These are phyloP conservation scores for Trichacis sp. DNA, from an alignment of 2,888 invertebrate genomes.

Conservation along the genomic window DNA sequence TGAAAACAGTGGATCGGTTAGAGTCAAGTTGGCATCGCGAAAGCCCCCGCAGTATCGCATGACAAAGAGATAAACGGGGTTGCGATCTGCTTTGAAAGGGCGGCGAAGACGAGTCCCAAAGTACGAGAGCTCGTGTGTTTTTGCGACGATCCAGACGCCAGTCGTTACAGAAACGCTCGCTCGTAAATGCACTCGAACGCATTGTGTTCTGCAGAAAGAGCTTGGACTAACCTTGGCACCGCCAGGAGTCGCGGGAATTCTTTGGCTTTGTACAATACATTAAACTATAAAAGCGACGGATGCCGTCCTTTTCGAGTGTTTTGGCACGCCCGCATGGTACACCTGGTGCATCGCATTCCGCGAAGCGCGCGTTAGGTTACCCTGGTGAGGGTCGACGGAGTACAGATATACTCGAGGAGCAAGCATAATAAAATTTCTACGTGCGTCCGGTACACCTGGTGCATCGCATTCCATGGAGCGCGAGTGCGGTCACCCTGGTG, in stretches of 20 bases:
- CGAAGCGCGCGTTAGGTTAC: too few species aligned
- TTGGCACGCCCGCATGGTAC: constrained; percentile 5
- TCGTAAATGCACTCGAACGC: constrained; percentile 32
- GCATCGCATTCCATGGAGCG: too few species aligned
- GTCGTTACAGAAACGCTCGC: constrained; percentile 34
- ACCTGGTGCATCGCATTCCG: too few species aligned
- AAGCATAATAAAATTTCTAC: too few species aligned
- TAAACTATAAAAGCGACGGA: constrained; percentile 24
- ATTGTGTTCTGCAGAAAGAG: constrained; percentile 24
- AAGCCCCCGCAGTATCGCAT: constrained; percentile 29
- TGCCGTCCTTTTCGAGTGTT: constrained; percentile 8
- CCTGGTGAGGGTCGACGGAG: too few species aligned
- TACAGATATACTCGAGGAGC: too few species aligned
- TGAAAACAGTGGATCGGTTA: constrained; percentile 11
- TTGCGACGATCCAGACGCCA: constrained; percentile 29
- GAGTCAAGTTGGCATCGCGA: constrained; percentile 20
- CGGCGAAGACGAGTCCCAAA: constrained; percentile 29
- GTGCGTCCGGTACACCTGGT: too few species aligned
- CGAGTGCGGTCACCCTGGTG: too few species aligned
- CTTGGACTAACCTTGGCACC: constrained; percentile 38
- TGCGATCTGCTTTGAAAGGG: constrained; percentile 33
- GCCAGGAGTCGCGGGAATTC: constrained; percentile 24
- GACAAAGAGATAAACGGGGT: constrained; percentile 39
- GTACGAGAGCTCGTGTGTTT: constrained; percentile 11
- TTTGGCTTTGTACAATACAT: constrained; percentile 33